Evolutionary conservation across 2,113 vertebrate species (phyloP).

Genomic region (Platichthys flesus): DNA sequence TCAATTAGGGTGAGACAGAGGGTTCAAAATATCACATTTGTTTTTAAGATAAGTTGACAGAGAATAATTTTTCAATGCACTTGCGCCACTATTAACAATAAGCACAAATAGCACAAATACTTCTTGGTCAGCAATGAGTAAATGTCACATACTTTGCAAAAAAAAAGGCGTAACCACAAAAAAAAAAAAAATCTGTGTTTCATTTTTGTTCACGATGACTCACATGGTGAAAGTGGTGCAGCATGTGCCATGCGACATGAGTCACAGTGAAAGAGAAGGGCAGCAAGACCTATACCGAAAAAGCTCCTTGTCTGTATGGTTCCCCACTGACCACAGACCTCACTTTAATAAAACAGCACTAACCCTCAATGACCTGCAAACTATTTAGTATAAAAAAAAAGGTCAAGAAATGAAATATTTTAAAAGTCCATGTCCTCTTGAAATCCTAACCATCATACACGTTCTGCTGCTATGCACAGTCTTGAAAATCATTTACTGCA

Average conservation of each 20-base stretch:
- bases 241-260: conserved; percentile 78
- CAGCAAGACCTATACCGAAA: conserved; percentile 40
- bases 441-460: conserved; percentile 14
- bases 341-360: conserved; percentile 17
- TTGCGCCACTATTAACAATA: background rate
- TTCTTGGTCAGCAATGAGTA: conserved; percentile 21
- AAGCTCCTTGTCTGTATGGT: conserved; percentile 54
- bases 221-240: conserved; percentile 76
- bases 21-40: background rate
- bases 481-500: conserved; percentile 17
- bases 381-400: background rate
- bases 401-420: background rate
- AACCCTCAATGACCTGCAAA: conserved; percentile 4
- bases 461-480: background rate
- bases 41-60: background rate
- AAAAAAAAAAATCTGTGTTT: conserved; percentile 24
- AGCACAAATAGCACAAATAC: background rate
- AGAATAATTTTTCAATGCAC: background rate
- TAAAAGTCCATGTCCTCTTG: background rate
- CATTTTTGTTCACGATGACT: conserved; percentile 75
- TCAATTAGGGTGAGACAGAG: background rate
- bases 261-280: conserved; percentile 67
- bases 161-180: conserved; percentile 23
- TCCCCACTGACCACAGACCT: conserved; percentile 44
- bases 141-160: conserved; percentile 19